Evolutionary conservation across 2,888 invertebrate genomes (phyloP).

Genomic region (Zaprionus obscuricornis): DNA sequence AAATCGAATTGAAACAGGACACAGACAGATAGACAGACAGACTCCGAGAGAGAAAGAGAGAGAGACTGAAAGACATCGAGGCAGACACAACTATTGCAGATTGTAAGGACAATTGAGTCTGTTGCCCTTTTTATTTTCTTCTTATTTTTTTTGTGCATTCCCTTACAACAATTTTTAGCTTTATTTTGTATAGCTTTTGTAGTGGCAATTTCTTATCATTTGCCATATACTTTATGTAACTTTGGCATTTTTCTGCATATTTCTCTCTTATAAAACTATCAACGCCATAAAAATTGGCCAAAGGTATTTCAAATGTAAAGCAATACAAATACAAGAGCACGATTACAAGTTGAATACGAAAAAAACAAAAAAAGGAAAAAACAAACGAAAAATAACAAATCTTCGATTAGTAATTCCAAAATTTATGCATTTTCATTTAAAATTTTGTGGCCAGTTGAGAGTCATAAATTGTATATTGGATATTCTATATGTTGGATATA

Average conservation of each 20-base stretch:
- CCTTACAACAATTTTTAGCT: no score
- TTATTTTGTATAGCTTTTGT: constrained; percentile 20
- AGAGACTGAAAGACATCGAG: no score
- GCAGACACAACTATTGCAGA: no score
- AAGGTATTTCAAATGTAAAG: background rate
- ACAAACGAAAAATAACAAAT: constrained; percentile 27
- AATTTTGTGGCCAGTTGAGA: constrained; percentile 34
- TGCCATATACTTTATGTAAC: constrained; percentile 27
- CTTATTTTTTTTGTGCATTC: no score
- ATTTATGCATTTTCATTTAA: constrained; percentile 53
- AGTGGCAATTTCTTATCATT: constrained; percentile 41
- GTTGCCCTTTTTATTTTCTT: no score
- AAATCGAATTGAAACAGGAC: constrained; percentile 10
- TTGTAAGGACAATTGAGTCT: background rate
- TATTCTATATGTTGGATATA: background rate
- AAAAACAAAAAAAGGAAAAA: no score
- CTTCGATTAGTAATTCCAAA: constrained; percentile 49
- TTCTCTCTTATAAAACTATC: constrained; percentile 54
- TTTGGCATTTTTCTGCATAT: constrained; percentile 33
- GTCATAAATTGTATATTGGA: constrained; percentile 24
- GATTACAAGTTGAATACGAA: background rate
- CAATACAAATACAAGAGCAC: constrained; percentile 8
- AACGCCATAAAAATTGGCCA: constrained; percentile 29
- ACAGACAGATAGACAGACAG: no score
- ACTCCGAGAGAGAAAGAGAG: no score